Percentiles rank a stretch among this genome's conserved stretches.
Evolutionary conservation across 2,888 invertebrate genomes (phyloP).

Genomic region (Argynnis bischoffii): DNA sequence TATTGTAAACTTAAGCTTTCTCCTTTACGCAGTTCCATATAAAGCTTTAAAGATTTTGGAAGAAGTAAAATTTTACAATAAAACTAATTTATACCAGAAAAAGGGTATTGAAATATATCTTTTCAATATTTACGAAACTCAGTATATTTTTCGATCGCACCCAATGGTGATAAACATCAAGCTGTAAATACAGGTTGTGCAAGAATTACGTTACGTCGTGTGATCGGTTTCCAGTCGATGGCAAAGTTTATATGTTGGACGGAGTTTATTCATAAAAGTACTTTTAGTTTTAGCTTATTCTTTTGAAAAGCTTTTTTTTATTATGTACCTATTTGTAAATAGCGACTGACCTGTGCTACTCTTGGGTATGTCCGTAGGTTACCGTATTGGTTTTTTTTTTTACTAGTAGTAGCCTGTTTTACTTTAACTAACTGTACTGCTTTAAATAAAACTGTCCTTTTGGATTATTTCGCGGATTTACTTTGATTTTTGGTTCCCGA

Average conservation of each 20-base stretch:
- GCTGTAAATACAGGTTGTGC: constrained; percentile 19
- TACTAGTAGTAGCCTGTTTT: too few relatives aligned
- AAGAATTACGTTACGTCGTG: constrained; percentile 16
- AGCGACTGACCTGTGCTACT: too few relatives aligned
- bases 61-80: neutral
- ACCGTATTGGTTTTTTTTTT: too few relatives aligned
- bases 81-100: neutral
- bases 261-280: neutral
- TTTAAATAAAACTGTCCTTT: too few relatives aligned
- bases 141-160: constrained; percentile 17
- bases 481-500: too few relatives aligned
- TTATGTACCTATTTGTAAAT: too few relatives aligned
- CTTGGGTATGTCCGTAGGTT: too few relatives aligned
- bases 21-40: too few relatives aligned
- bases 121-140: constrained; percentile 7
- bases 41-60: neutral
- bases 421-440: too few relatives aligned
- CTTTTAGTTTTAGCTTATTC: neutral
- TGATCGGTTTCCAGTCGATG: constrained; percentile 13
- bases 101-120: constrained; percentile 1
- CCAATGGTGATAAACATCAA: constrained; percentile 16
- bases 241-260: neutral
- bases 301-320: neutral
- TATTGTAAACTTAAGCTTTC: too few relatives aligned
- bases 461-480: too few relatives aligned